Base-by-base conservation (phyloP, 2,113 vertebrate genomes). In the Bothrops jararaca region DNA sequence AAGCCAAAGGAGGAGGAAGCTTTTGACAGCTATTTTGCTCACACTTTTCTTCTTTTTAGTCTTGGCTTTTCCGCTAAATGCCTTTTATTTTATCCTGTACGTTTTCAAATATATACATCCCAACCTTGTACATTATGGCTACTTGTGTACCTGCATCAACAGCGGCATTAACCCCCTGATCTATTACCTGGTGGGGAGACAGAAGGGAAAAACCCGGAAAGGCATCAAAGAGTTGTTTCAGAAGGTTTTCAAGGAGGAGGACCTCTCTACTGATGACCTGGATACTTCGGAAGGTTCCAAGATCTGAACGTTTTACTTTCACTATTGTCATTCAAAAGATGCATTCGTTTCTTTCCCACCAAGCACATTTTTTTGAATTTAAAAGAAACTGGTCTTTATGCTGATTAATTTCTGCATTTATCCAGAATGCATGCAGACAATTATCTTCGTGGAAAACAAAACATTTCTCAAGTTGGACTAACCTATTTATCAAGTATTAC, bases 181-280 rank as follows among this genome's bases (percentile, higher is more conserved):
- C 20, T 86, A 86, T 91, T 58, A 86, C n/a, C 26, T 57, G 39
- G 74, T 91, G 11, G 90, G 90, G 39, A 91, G 53, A 48, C n/a
- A 48, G 1, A 86, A 57, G 9, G 26, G 34, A 3, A 64, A 7
- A 74, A 4, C 29, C 3, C 5, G 39, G 26, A 26, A 86, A 18
- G 45, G 24, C 15, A 22, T 86, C n/a, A 91, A 57, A 45, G 90
- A n/a, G 0, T 58, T 86, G 10, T 26, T 91, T n/a, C 90, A 86
- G 39, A 91, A 45, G 0, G 90, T 91, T 50, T 91, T 91, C 80
- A 91, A 86, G 23, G 90, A 91, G 26, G 74, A 86, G 2, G 90
- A 80, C 42, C 74, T 80, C 0, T 80, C 74, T 22, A 80, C 74
- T 9, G 74, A 80, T 22, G 74, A 80, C 20, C 18, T 80, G 74